These are phyloP conservation scores for Amphiprion clarkii DNA, from an alignment of 2,797 vertebrate genomes.

Conservation along the genomic window DNA sequence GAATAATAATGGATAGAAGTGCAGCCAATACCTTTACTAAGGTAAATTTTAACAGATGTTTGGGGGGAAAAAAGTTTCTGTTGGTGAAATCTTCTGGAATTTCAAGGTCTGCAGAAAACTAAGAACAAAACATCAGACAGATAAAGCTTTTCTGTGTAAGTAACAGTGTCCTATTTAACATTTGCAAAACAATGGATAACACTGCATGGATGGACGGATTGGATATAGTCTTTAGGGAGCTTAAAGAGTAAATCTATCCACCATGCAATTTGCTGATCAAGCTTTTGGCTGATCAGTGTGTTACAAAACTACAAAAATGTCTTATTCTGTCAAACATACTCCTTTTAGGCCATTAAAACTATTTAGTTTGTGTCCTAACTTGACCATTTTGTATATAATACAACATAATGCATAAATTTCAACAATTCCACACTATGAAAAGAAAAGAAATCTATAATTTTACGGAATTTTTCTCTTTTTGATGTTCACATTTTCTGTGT, in stretches of 20 bases:
- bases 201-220: conserved; percentile 22
- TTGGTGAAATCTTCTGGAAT: conserved; percentile 63
- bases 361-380: conserved; percentile 36
- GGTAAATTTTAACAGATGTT: conserved; percentile 76
- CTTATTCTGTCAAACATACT: conserved; percentile 56
- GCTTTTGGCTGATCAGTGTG: conserved; percentile 38
- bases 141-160: conserved; percentile 50
- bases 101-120: conserved; percentile 69
- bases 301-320: conserved; percentile 55
- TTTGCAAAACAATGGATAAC: conserved; percentile 41
- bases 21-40: conserved; percentile 63
- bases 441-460: too few species aligned
- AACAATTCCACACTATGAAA: conserved; percentile 10
- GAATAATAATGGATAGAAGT: conserved; percentile 64
- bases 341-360: conserved; percentile 49
- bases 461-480: too few species aligned
- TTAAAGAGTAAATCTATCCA: conserved; percentile 55
- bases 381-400: conserved; percentile 42
- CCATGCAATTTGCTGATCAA: conserved; percentile 50
- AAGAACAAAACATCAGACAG: conserved; percentile 69
- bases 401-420: conserved; percentile 45
- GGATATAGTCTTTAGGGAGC: conserved; percentile 44
- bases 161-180: conserved; percentile 51
- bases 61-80: conserved; percentile 44
- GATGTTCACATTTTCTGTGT: too few species aligned